These are phyloP conservation scores for Sisor rabdophorus DNA, from an alignment of 2,113 vertebrate genomes.

Conservation along the genomic window DNA sequence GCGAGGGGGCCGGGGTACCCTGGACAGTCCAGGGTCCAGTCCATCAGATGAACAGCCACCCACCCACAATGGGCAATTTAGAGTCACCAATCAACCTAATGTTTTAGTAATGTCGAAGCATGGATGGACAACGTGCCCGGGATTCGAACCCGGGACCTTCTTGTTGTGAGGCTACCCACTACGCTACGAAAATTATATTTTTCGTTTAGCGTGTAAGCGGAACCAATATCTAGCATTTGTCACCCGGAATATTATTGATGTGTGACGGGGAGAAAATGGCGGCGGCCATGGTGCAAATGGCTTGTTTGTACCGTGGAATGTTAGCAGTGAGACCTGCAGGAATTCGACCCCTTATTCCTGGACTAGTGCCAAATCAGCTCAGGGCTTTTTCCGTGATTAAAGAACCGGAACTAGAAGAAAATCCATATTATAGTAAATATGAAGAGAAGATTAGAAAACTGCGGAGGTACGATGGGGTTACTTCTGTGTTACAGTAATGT, in stretches of 20 bases:
- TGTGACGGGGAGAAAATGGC: constrained; percentile 68
- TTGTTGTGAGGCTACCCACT: too few species aligned
- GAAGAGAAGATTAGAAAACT: constrained; percentile 83
- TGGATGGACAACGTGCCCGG: too few species aligned
- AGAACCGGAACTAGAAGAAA: constrained; percentile 73
- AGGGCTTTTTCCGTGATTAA: constrained; percentile 74
- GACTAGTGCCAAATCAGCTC: constrained; percentile 71
- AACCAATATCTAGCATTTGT: constrained; percentile 1
- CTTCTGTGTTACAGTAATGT: neutral
- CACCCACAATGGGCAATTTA: too few species aligned
- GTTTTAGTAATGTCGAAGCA: too few species aligned
- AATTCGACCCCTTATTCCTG: constrained; percentile 71
- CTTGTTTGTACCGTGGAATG: constrained; percentile 74
- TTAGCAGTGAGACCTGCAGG: constrained; percentile 74
- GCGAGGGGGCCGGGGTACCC: too few species aligned
- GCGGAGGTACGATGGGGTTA: constrained; percentile 72
- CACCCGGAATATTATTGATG: constrained; percentile 63
- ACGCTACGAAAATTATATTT: too few species aligned
- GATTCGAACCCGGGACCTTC: too few species aligned
- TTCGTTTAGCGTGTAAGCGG: too few species aligned
- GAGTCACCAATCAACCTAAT: too few species aligned
- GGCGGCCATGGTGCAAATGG: constrained; percentile 73
- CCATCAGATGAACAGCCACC: too few species aligned
- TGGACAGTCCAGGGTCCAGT: too few species aligned
- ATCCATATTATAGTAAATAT: constrained; percentile 85